These are phyloP conservation scores for Unio pictorum DNA, from an alignment of 2,888 invertebrate genomes.

Conservation along the genomic window DNA sequence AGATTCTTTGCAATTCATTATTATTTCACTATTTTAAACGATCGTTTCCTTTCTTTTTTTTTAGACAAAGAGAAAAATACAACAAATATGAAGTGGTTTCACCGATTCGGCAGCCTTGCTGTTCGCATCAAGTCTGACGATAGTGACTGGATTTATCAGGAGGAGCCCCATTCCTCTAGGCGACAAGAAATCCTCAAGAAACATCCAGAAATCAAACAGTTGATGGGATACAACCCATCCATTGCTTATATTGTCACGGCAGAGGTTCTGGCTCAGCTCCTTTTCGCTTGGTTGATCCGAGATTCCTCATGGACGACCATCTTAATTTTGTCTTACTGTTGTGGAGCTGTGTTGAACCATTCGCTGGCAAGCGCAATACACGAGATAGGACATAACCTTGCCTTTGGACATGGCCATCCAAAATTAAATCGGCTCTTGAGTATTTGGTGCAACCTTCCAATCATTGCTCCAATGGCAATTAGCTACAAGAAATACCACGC, in stretches of 20 bases:
- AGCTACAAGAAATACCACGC: constrained; percentile 71
- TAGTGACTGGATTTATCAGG: constrained; percentile 90
- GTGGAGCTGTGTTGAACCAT: constrained; percentile 68
- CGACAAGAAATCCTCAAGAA: constrained; percentile 87
- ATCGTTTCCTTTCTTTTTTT: too few relatives aligned
- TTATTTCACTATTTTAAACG: too few relatives aligned
- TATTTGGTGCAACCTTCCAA: constrained; percentile 67
- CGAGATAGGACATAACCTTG: constrained; percentile 71
- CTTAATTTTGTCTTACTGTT: constrained; percentile 56
- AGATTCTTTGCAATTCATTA: too few relatives aligned
- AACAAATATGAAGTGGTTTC: constrained; percentile 32
- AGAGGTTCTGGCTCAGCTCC: constrained; percentile 59
- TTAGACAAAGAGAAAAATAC: too few relatives aligned
- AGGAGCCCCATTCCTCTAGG: constrained; percentile 95
- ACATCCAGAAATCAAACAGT: constrained; percentile 70
- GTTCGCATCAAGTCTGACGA: constrained; percentile 39
- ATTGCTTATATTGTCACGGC: constrained; percentile 59
- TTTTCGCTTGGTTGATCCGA: constrained; percentile 53
- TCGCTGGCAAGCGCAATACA: constrained; percentile 70
- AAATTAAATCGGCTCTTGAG: constrained; percentile 65
- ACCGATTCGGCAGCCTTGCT: constrained; percentile 43
- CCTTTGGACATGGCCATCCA: constrained; percentile 67
- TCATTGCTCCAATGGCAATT: constrained; percentile 68
- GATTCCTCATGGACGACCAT: constrained; percentile 62
- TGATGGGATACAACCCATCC: constrained; percentile 69